Percentiles rank a stretch among this genome's conserved stretches.
phyloP scores from a whole-genome alignment of 2,888 invertebrate genomes.

The Tinea trinotella region DNA sequence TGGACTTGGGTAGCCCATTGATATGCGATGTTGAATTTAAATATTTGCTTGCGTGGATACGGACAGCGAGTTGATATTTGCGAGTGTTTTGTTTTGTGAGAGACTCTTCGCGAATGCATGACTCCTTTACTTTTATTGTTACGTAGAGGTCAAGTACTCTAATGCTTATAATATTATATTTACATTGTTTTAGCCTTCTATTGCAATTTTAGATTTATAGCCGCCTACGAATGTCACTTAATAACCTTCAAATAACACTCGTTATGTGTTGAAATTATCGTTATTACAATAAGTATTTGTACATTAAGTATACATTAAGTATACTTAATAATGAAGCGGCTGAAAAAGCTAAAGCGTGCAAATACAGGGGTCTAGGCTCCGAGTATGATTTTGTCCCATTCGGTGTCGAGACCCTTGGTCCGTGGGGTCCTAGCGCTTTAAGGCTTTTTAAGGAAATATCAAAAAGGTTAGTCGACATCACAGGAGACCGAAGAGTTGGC shows the following conservation, averaged over 20 bases:
- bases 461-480: too few species aligned
- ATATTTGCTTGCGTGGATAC: slow-evolving; percentile 63
- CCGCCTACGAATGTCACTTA: not conserved
- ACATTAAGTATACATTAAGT: too few species aligned
- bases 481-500: too few species aligned
- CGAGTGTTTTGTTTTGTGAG: slow-evolving; percentile 52
- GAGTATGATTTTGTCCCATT: too few species aligned
- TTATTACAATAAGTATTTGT: not conserved
- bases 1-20: slow-evolving; percentile 71
- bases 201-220: not conserved
- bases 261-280: not conserved
- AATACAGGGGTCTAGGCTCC: too few species aligned
- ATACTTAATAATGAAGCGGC: too few species aligned
- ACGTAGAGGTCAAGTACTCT: slow-evolving; percentile 11
- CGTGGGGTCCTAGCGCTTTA: too few species aligned
- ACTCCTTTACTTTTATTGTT: slow-evolving; percentile 11
- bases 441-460: too few species aligned
- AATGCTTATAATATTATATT: slow-evolving; percentile 2
- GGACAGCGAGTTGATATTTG: slow-evolving; percentile 46
- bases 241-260: not conserved
- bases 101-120: slow-evolving; percentile 45
- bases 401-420: too few species aligned
- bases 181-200: slow-evolving; percentile 3
- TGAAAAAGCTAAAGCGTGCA: too few species aligned
- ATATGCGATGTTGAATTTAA: slow-evolving; percentile 72